Evolutionary conservation across 1,140 invertebrate species (phyloP).

Genomic region (Paraescarpia echinospica): DNA sequence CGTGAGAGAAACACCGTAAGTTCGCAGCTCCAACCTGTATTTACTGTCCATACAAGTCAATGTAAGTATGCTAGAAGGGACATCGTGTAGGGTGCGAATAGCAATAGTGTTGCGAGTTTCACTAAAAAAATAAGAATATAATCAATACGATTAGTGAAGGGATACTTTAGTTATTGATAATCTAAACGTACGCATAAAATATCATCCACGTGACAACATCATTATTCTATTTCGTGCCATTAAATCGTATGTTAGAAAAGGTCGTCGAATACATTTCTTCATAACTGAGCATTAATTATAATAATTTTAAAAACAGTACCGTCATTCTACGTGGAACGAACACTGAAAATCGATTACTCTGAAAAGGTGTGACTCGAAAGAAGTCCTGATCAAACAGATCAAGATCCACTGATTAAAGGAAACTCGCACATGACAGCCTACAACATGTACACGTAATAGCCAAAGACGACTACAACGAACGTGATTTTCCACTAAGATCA

Average conservation of each 20-base stretch:
- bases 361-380: neutral
- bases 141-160: too few relatives aligned
- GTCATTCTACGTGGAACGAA: neutral
- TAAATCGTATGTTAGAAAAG: neutral
- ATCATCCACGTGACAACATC: neutral
- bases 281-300: neutral
- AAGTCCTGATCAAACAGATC: neutral
- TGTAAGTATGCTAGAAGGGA: too few relatives aligned
- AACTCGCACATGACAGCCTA: neutral
- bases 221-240: neutral
- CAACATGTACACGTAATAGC: neutral
- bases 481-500: neutral
- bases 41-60: too few relatives aligned
- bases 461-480: neutral
- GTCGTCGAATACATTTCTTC: neutral
- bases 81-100: too few relatives aligned
- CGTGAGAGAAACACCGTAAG: neutral
- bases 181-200: too few relatives aligned
- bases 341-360: neutral
- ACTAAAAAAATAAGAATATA: too few relatives aligned
- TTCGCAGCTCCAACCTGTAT: too few relatives aligned
- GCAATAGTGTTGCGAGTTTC: too few relatives aligned
- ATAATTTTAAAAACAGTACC: neutral
- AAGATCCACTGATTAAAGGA: neutral
- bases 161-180: too few relatives aligned